phyloP scores from a whole-genome alignment of 2,888 invertebrate genomes.

The Campaea margaritaria region DNA sequence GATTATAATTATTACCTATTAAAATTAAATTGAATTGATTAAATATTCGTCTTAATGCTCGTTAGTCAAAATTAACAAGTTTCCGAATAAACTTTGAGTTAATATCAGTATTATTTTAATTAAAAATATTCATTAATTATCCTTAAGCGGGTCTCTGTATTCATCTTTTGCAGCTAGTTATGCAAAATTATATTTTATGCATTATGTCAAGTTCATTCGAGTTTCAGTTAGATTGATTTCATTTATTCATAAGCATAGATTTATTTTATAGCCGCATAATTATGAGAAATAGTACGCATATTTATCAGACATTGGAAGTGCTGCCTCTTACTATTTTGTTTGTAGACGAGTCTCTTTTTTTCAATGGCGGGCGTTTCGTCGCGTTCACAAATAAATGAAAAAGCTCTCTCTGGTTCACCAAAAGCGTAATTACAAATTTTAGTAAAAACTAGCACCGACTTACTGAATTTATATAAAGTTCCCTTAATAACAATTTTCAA shows the following conservation, averaged over 20 bases:
- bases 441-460: neutral
- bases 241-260: slow-evolving; percentile 16
- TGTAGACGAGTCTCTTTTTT: slow-evolving; percentile 12
- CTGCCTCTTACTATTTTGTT: slow-evolving; percentile 28
- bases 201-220: neutral
- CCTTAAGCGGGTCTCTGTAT: neutral
- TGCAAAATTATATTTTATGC: neutral
- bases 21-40: no score
- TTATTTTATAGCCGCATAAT: slow-evolving; percentile 2
- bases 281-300: slow-evolving; percentile 25
- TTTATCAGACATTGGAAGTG: slow-evolving; percentile 15
- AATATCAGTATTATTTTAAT: neutral
- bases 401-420: slow-evolving; percentile 9
- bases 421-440: neutral
- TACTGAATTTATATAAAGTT: neutral
- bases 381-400: slow-evolving; percentile 25
- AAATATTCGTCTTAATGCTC: no score
- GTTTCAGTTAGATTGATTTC: slow-evolving; percentile 5
- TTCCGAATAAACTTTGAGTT: neutral
- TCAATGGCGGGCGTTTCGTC: slow-evolving; percentile 29
- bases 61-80: no score
- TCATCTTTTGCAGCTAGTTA: neutral
- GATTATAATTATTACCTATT: no score
- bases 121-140: slow-evolving; percentile 3
- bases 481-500: no score